phyloP scores from a whole-genome alignment of 1,140 invertebrate genomes.

The Procambarus virginalis region DNA sequence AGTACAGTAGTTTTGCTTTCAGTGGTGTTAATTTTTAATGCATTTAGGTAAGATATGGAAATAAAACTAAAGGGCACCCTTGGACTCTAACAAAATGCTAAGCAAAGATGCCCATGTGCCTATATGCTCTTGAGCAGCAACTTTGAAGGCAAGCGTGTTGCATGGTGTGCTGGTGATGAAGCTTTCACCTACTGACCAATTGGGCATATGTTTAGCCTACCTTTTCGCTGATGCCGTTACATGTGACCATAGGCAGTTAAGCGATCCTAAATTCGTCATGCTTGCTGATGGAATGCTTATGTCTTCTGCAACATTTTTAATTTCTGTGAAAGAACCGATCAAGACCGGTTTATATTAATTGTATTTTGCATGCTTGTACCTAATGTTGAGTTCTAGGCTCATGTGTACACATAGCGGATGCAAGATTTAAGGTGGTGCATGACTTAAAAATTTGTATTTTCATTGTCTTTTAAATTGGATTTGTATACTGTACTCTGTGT shows the following conservation, averaged over 20 bases:
- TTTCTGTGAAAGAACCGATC: not conserved
- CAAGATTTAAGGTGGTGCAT: constrained; percentile 27
- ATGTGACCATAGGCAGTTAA: not conserved
- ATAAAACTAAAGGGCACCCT: not conserved
- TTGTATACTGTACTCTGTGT: too few relatives aligned
- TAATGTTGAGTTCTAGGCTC: not conserved
- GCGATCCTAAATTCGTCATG: not conserved
- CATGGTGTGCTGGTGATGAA: not conserved
- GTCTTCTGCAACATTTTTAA: constrained; percentile 7
- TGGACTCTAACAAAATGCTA: not conserved
- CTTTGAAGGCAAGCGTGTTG: not conserved
- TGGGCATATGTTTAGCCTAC: not conserved
- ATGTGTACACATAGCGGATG: not conserved
- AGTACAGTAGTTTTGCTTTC: not conserved
- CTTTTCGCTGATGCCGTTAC: not conserved
- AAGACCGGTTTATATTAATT: not conserved
- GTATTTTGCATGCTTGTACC: not conserved
- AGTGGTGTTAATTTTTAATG: not conserved
- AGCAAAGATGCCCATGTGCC: not conserved
- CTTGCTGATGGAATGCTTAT: constrained; percentile 4
- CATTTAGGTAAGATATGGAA: not conserved
- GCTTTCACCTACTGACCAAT: not conserved
- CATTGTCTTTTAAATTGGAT: not conserved
- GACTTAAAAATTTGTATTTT: not conserved
- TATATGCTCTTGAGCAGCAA: not conserved